These are phyloP conservation scores for Parasteatoda tepidariorum DNA, from an alignment of 1,140 invertebrate genomes.

Conservation along the genomic window DNA sequence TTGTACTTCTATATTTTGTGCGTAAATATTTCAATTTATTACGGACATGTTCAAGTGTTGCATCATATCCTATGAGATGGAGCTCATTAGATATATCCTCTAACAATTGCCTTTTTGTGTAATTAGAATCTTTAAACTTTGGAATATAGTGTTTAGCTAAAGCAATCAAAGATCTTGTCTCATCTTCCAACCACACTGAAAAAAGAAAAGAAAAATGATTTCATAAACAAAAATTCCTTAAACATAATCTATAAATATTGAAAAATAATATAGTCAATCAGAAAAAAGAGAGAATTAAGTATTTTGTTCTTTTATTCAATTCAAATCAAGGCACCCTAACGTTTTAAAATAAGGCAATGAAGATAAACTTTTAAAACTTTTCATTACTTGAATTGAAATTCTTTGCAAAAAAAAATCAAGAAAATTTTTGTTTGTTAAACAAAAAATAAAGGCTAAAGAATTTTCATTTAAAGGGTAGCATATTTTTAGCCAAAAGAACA, in stretches of 20 bases:
- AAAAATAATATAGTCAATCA: neutral
- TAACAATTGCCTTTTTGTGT: constrained; percentile 30
- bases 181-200: constrained; percentile 46
- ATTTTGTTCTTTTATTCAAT: too few species aligned
- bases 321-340: too few species aligned
- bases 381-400: too few species aligned
- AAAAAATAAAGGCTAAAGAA: too few species aligned
- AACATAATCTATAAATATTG: neutral
- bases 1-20: neutral
- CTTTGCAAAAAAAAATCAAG: too few species aligned
- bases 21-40: constrained; percentile 51
- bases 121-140: constrained; percentile 26
- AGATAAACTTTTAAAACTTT: too few species aligned
- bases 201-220: neutral
- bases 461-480: too few species aligned
- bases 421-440: too few species aligned
- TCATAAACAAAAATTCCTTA: neutral
- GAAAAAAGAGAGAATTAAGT: neutral
- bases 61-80: constrained; percentile 26
- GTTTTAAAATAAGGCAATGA: too few species aligned
- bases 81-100: constrained; percentile 49
- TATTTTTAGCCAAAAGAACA: too few species aligned
- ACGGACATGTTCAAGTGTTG: constrained; percentile 26
- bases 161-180: constrained; percentile 47
- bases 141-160: constrained; percentile 37